Conservation (phyloP, 2,113 vertebrate genomes). For the Electrona antarctica region DNA sequence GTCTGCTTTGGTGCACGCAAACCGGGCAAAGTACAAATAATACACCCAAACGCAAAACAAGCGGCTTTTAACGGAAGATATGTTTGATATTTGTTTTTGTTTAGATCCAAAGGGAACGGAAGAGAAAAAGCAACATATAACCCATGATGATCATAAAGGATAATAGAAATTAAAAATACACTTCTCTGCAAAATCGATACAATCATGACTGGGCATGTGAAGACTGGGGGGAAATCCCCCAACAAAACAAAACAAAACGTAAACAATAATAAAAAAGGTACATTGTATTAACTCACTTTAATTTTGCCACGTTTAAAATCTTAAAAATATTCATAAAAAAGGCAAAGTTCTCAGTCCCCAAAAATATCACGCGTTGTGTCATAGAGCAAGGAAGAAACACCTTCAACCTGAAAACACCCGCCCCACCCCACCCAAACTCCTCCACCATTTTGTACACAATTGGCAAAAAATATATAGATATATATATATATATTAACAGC, state of each 20-base stretch:
- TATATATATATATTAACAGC: conserved; percentile 86
- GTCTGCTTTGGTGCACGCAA: conserved; percentile 47
- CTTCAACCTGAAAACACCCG: conserved; percentile 75
- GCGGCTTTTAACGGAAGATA: conserved; percentile 56
- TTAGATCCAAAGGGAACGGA: conserved; percentile 32
- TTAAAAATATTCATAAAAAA: conserved; percentile 85
- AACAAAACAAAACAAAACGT: not conserved
- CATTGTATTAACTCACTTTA: conserved; percentile 74
- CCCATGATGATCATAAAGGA: conserved; percentile 36
- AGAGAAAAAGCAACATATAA: conserved; percentile 65
- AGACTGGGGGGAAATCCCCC: too few species aligned
- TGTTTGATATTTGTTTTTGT: conserved; percentile 53
- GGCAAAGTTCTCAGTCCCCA: conserved; percentile 80
- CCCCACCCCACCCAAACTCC: conserved; percentile 37
- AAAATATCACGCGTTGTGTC: conserved; percentile 79
- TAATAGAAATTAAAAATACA: conserved; percentile 63
- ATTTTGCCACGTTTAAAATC: conserved; percentile 82
- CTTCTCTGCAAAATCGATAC: conserved; percentile 75
- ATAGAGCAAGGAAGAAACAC: conserved; percentile 80
- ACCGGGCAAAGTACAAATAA: conserved; percentile 75
- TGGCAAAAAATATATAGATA: conserved; percentile 82
- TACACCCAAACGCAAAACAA: conserved; percentile 74
- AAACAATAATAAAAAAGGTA: conserved; percentile 65
- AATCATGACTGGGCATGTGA: conserved; percentile 70
- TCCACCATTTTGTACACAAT: conserved; percentile 81